These are phyloP conservation scores for Colletes collaris DNA, from an alignment of 2,888 invertebrate species.

Conservation along the genomic window DNA sequence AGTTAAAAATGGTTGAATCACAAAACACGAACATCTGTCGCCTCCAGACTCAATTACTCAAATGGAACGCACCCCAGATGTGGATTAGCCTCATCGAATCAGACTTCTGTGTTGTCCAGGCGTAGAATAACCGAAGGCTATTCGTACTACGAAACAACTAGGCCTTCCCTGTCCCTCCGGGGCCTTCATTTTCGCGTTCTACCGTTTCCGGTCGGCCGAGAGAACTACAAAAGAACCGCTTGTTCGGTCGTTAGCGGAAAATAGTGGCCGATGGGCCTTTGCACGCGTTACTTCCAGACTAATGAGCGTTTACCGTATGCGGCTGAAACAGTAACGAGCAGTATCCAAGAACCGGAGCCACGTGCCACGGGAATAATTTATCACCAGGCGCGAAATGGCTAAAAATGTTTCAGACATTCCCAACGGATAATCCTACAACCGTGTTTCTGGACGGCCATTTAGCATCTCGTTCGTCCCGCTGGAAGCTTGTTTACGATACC, in stretches of 20 bases:
- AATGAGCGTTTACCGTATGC: constrained; percentile 51
- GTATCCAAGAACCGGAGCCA: constrained; percentile 29
- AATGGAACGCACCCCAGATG: no score
- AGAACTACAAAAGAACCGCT: constrained; percentile 46
- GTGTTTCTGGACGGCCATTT: not conserved
- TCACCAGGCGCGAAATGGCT: constrained; percentile 45
- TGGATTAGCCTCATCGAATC: no score
- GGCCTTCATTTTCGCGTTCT: constrained; percentile 11
- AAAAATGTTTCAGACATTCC: constrained; percentile 12
- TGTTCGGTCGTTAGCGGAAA: constrained; percentile 37
- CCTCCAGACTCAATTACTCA: no score
- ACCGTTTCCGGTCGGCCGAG: constrained; percentile 17
- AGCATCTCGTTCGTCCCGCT: not conserved
- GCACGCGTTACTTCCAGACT: constrained; percentile 50
- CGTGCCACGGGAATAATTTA: constrained; percentile 63
- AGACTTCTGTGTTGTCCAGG: no score
- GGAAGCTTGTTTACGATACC: constrained; percentile 14
- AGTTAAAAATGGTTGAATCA: no score
- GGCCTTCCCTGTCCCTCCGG: not conserved
- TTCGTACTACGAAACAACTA: not conserved
- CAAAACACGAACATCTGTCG: no score
- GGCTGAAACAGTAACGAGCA: constrained; percentile 53
- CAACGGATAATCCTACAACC: not conserved
- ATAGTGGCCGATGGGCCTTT: constrained; percentile 6
- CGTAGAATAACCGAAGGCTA: not conserved